A percentile compares a stretch with the other conserved stretches of the same genome.
Conservation (phyloP, 2,797 vertebrate genomes). For the Silurus aristotelis region DNA sequence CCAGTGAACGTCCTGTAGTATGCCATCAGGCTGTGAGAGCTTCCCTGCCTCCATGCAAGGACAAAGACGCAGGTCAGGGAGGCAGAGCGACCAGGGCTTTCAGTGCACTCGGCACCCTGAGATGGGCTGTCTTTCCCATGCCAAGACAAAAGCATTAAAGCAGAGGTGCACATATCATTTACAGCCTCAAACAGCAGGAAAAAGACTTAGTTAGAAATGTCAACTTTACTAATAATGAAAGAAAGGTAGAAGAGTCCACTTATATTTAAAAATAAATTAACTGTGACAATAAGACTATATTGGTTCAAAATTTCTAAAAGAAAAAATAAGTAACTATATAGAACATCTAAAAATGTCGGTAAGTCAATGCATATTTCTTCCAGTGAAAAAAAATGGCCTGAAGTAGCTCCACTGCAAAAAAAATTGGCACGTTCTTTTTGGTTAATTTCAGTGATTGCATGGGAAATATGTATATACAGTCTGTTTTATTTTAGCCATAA, state of each 20-base stretch:
- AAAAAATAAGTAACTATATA: neutral
- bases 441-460: neutral
- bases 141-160: conserved; percentile 67
- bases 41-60: conserved; percentile 68
- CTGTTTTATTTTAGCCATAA: neutral
- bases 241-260: neutral
- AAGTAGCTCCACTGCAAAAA: neutral
- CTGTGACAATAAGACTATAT: neutral
- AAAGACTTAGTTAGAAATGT: conserved; percentile 53
- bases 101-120: conserved; percentile 67
- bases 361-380: neutral
- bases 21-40: conserved; percentile 64
- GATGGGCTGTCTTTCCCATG: conserved; percentile 69
- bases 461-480: neutral
- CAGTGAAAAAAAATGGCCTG: neutral
- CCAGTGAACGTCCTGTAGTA: conserved; percentile 64
- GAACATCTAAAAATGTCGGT: neutral
- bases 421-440: neutral
- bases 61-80: conserved; percentile 70
- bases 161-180: conserved; percentile 67
- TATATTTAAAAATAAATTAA: neutral
- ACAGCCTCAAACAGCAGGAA: conserved; percentile 70
- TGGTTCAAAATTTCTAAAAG: neutral
- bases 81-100: conserved; percentile 58
- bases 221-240: conserved; percentile 26